Conservation (phyloP, 2,113 vertebrate genomes). For the Prochilodus magdalenae region DNA sequence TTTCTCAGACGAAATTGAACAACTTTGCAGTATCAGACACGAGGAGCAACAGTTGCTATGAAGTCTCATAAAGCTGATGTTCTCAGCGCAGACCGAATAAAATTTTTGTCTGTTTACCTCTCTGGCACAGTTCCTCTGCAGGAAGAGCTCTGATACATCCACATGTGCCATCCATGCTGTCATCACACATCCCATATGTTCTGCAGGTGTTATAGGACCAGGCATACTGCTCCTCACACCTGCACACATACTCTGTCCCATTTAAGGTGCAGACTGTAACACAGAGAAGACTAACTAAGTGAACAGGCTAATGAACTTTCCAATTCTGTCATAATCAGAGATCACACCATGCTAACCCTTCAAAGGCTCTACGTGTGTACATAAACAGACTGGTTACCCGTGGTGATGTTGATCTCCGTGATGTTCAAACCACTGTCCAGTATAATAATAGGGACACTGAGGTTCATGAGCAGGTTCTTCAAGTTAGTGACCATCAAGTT, state of each 20-base stretch:
- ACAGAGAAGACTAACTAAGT: not conserved
- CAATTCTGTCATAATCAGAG: no score
- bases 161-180: constrained; percentile 30
- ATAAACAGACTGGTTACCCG: not conserved
- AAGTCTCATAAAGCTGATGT: no score
- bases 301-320: not conserved
- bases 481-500: not conserved
- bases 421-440: not conserved
- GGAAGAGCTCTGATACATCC: constrained; percentile 48
- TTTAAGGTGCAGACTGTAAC: constrained; percentile 42
- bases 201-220: constrained; percentile 49
- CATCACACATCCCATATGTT: constrained; percentile 36
- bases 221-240: constrained; percentile 42
- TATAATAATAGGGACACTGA: not conserved
- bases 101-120: not conserved
- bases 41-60: no score
- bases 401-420: not conserved
- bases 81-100: no score
- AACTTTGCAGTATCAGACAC: no score
- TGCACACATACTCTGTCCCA: constrained; percentile 36
- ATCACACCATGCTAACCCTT: not conserved
- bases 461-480: not conserved
- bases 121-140: constrained; percentile 37
- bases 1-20: no score
- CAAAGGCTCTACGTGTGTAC: not conserved